A percentile compares a stretch with the other conserved stretches of the same genome.
Evolutionary conservation across 1,140 invertebrate genomes (phyloP).

Genomic region (Lithobius niger): DNA sequence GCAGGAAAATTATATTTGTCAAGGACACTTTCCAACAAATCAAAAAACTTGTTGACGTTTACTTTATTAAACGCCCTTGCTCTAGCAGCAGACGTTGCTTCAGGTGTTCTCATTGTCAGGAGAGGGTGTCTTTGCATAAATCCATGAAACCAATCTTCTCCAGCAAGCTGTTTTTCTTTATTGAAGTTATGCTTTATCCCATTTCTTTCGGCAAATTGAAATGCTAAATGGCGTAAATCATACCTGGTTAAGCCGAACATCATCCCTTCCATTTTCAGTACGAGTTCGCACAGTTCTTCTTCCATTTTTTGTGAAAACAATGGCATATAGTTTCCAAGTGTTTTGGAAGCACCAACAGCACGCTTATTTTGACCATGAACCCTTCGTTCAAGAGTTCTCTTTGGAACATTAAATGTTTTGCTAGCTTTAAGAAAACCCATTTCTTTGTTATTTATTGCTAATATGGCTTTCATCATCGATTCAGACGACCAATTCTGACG

Average conservation of each 20-base stretch:
- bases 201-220: slow-evolving; percentile 4
- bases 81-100: not conserved
- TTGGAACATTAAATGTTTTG: slow-evolving; percentile 1
- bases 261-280: slow-evolving; percentile 2
- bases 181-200: not conserved
- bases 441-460: not conserved
- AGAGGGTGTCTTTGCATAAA: not conserved
- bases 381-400: slow-evolving; percentile 1
- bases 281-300: not conserved
- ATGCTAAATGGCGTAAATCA: slow-evolving; percentile 1
- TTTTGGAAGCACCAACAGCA: not conserved
- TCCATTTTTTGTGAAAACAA: not conserved
- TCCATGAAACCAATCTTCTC: not conserved
- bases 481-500: slow-evolving; percentile 1
- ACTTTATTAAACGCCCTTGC: not conserved
- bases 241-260: not conserved
- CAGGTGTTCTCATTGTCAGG: not conserved
- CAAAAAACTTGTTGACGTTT: slow-evolving; percentile 10
- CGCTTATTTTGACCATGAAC: not conserved
- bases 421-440: slow-evolving; percentile 3
- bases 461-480: not conserved
- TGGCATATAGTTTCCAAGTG: slow-evolving; percentile 1
- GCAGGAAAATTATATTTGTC: slow-evolving; percentile 5
- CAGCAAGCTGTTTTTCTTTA: slow-evolving; percentile 4
- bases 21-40: not conserved